Evolutionary conservation across 1,140 invertebrate genomes (phyloP), one percentile per base, ranked within the genome.

Genomic region (Papilio dardanus): DNA sequence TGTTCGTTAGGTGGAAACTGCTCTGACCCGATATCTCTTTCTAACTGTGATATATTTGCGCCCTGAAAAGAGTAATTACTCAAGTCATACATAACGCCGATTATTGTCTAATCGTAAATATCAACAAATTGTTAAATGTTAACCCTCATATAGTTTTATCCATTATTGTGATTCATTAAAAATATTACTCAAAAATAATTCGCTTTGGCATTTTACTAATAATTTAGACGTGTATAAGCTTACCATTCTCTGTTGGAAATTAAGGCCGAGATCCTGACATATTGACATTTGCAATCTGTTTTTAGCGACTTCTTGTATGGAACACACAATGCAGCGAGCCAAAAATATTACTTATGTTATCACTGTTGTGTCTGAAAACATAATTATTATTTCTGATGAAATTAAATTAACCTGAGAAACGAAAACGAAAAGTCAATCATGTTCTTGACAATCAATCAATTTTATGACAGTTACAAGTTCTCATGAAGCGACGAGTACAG

Each of bases 1-100:
- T 99, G 98, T 94, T 99, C 99, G 94, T 99, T 99, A 71, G 97
- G 97, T 87, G 99, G 98, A 94, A 99, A 99, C 92, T 99, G 97
- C 94, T 99, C 98, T 83, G 97, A 96, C 87, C 98, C 98, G 89
- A 99, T 99, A 95, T 99, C 98, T 95, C 97, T 97, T 95, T 99
- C 99, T 92, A 99, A 94, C 94, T 99, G 98, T 85, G 98, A 99
- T 93, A 99, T 97, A 96, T 99, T 99, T 93, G 98, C 97, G 95
- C 98, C 98, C 99, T 98, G 88, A 80, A 95, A 95, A 77, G 79
- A 76, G 66, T 42, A 75, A 71, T 68, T 71, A 66, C 6, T 19
- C 54, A 12, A 40, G 35, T 62, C 35, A 71, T 50, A 58, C 69
- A 73, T 80, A 79, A 80, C 78, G 77, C 78, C 77, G 75, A 81